Conservation (phyloP, 2,888 invertebrate genomes). For the Meliscaeva auricollis region DNA sequence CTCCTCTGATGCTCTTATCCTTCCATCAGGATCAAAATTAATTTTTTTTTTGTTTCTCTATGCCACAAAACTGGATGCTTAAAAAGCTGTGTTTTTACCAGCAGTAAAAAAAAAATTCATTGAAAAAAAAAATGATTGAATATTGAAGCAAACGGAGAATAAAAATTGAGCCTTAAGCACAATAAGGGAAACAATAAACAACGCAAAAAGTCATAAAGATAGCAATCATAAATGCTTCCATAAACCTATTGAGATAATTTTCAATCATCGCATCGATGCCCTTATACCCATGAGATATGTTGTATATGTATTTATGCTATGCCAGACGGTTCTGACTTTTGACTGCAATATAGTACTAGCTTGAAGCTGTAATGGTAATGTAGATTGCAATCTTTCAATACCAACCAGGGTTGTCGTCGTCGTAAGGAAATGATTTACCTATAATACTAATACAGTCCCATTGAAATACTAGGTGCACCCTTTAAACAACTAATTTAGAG, state of each 20-base stretch:
- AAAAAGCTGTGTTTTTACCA: not conserved
- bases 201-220: slow-evolving; percentile 44
- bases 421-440: too few species aligned
- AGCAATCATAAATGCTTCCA: slow-evolving; percentile 48
- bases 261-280: slow-evolving; percentile 55
- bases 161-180: slow-evolving; percentile 20
- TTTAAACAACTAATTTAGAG: too few species aligned
- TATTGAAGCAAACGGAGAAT: slow-evolving; percentile 79
- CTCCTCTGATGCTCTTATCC: not conserved
- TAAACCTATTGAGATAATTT: slow-evolving; percentile 65
- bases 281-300: slow-evolving; percentile 42
- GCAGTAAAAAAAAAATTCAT: not conserved
- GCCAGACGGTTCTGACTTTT: slow-evolving; percentile 35
- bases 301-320: too few species aligned
- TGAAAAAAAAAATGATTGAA: slow-evolving; percentile 11
- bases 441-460: too few species aligned
- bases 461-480: too few species aligned
- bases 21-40: slow-evolving; percentile 3
- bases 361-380: slow-evolving; percentile 10
- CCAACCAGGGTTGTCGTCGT: not conserved
- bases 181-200: slow-evolving; percentile 50
- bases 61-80: slow-evolving; percentile 1
- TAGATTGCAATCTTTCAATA: slow-evolving; percentile 40
- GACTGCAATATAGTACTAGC: slow-evolving; percentile 31
- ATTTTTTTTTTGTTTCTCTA: not conserved